These are phyloP conservation scores for Paradoxurus hermaphroditus DNA, from an alignment of 2,113 vertebrate genomes.

Conservation along the genomic window DNA sequence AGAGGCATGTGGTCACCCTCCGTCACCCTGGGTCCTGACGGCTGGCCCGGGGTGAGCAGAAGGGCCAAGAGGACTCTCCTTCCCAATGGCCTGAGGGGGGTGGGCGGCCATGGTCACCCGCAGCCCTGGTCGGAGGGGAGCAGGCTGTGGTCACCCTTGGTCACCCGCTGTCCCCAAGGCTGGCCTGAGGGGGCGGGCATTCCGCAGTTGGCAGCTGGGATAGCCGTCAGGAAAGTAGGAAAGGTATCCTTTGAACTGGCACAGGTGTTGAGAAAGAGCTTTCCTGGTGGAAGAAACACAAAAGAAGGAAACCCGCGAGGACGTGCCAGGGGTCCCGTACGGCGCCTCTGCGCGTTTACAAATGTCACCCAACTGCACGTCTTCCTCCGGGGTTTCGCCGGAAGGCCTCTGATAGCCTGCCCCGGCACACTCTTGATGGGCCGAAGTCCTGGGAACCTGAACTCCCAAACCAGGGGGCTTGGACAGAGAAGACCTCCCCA, in stretches of 20 bases:
- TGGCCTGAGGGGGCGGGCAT: not conserved
- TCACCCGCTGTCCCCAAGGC: not conserved
- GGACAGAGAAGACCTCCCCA: not conserved
- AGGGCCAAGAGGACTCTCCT: fast-evolving
- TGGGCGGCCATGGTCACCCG: not conserved
- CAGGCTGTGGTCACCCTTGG: not conserved
- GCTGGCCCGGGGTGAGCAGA: not conserved
- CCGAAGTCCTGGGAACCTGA: not conserved
- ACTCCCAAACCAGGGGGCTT: fast-evolving
- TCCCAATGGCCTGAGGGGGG: not conserved
- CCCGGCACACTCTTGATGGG: fast-evolving
- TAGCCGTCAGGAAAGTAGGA: not conserved
- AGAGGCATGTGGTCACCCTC: not conserved
- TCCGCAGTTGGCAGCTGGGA: too few species aligned
- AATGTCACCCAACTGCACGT: fast-evolving
- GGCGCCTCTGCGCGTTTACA: not conserved
- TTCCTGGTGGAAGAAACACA: not conserved
- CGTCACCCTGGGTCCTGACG: not conserved
- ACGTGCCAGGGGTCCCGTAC: fast-evolving
- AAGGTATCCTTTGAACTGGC: not conserved
- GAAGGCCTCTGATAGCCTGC: too few species aligned
- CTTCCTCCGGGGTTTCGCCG: fast-evolving
- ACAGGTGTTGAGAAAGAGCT: not conserved
- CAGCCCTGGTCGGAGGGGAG: not conserved
- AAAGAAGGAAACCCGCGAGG: fast-evolving